Conservation (phyloP, 2,888 invertebrate species). For the Rosalia funebris region DNA sequence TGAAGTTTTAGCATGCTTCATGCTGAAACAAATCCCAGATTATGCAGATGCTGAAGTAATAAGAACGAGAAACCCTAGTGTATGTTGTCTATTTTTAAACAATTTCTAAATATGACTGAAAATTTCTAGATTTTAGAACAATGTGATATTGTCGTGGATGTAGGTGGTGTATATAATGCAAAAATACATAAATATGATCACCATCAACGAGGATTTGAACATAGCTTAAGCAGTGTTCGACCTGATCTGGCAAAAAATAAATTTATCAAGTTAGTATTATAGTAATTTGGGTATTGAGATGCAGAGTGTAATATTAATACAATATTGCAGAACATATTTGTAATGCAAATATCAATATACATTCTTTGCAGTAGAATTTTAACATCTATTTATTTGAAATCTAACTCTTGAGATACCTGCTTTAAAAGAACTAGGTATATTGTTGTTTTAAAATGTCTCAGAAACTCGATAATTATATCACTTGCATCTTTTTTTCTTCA, state of each 20-base stretch:
- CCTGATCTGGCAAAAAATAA: conserved; percentile 71
- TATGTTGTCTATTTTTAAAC: conserved; percentile 46
- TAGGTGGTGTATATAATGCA: conserved; percentile 88
- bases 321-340: too few species aligned
- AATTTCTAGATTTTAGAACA: conserved; percentile 69
- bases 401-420: too few species aligned
- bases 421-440: too few species aligned
- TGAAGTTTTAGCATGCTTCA: conserved; percentile 92
- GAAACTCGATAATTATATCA: too few species aligned
- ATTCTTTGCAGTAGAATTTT: too few species aligned
- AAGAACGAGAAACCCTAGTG: conserved; percentile 70
- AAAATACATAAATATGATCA: conserved; percentile 87
- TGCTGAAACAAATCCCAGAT: conserved; percentile 84
- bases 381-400: too few species aligned
- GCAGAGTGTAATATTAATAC: too few species aligned
- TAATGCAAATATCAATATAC: too few species aligned
- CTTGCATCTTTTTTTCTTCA: too few species aligned
- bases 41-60: conserved; percentile 85
- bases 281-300: too few species aligned
- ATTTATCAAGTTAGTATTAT: conserved; percentile 68
- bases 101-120: conserved; percentile 9
- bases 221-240: conserved; percentile 73
- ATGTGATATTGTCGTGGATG: conserved; percentile 96
- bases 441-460: too few species aligned
- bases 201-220: conserved; percentile 84